Base-by-base conservation (phyloP, 1,140 invertebrate species). In the Solen grandis region DNA sequence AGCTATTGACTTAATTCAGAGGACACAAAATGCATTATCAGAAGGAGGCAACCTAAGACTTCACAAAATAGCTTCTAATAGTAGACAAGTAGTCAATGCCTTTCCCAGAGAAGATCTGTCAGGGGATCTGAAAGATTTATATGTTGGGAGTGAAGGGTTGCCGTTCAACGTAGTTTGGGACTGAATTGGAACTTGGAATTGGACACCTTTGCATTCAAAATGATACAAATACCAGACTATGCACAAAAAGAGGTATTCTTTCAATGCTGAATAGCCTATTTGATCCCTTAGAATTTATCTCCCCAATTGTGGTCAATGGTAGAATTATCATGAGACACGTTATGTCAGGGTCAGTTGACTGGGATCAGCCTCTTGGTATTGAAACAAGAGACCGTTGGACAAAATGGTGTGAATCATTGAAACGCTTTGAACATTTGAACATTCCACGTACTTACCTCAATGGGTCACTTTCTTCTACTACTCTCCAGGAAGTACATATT, bases 11-110 rank as follows among this genome's bases (percentile, higher is more conserved):
- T 25, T 65, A 35, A 22, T 65, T 8, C 5, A 29, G 22, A 46
- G 33, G 29, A 82, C 65, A 8, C 41, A 57, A 27, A 38, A 22
- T 16, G 19, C 8, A 22, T 54, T 77, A n/a, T 0, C 3, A 19
- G 27, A 8, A 38, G 54, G 13, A 55, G 41, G 80, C 25, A 72
- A 72, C 13, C 35, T 82, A n/a, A 59, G 81, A 5, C 38, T 82
- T n/a, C 76, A 79, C 57, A 85, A 81, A 59, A 77, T 73, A 14
- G 59, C 66, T 2, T 81, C 81, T 16, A 75, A 79, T 59, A 50
- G 46, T 27, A 52, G 27, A 0, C 60, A 78, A 41, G 73, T 85
- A 19, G 33, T 84, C 36, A 33, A 68, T 16, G 52, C 63, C 2
- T 50, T 85, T 31, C 60, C 68, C 2, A 8, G 5, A 27, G 29